Base-by-base conservation (phyloP, 2,888 invertebrate species). In the Nipponacmea schrenckii region DNA sequence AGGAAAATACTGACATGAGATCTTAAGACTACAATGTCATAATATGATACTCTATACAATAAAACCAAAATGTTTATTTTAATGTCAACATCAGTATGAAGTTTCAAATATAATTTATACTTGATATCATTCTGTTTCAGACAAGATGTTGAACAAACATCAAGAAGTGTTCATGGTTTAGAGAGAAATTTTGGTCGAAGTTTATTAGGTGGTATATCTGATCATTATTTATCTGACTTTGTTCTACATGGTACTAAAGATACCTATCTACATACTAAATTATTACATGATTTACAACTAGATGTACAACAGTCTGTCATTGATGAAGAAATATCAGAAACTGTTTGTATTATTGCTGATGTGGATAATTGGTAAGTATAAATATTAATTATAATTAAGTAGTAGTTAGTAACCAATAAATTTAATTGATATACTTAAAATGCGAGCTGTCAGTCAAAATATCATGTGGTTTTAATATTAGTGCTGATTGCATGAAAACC, bases 341-440 rank as follows among this genome's bases (percentile, higher is more conserved):
- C 95, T 67, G 91, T 95, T 62, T 95, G 95, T 77, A 93, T 96
- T 76, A 91, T 96, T 46, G 96, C 94, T 0, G 93, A 94, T 84
- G 91, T 92, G 77, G 93, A 94, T 83, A 93, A 92, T 68, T 96
- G 96, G 95, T 94, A 90, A 87, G 90, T 89, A n/a, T n/a, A n/a
- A n/a, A n/a, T n/a, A n/a, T n/a, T n/a, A n/a, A n/a, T n/a, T n/a
- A n/a, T n/a, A n/a, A n/a, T n/a, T n/a, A n/a, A n/a, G n/a, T n/a
- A n/a, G n/a, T n/a, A n/a, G n/a, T n/a, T n/a, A n/a, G n/a, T n/a
- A n/a, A n/a, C n/a, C n/a, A n/a, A n/a, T n/a, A n/a, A n/a, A n/a
- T n/a, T n/a, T n/a, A n/a, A n/a, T n/a, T n/a, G n/a, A n/a, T n/a
- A n/a, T n/a, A n/a, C n/a, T n/a, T n/a, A n/a, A n/a, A n/a, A n/a